Base-by-base conservation (phyloP, 30 jellyfish, hydroid and myxozoan genomes). In the Calvadosia cruxmelitensis region DNA sequence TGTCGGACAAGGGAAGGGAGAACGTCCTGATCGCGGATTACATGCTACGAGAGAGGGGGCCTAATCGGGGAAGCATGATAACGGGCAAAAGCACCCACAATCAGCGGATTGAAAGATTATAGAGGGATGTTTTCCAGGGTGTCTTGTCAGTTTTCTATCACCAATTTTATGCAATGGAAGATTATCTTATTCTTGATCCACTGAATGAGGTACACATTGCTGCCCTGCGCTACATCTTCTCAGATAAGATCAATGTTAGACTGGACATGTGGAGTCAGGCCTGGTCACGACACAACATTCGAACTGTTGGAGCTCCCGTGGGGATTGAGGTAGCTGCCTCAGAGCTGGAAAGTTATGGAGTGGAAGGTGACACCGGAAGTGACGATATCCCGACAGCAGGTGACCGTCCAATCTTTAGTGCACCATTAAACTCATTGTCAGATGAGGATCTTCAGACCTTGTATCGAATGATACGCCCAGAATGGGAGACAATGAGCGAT, bases 1-100 rank as follows among this genome's bases (percentile, higher is more conserved):
- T 86, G 13, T 72, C 92, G 24, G 93, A 74, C 66, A 57, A 63
- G 42, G 93, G 89, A 10, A 34, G 33, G 32, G 93, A 80, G 52
- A 80, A 80, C 30, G 81, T 80, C 33, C 61, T 50, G 27, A 82
- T 73, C 1, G 93, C 81, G 0, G 77, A 66, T 27, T 52, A 49
- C 66, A 73, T 80, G 93, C 62, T 72, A 12, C 3, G 24, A 26
- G 53, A 42, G 30, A 36, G 77, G 28, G 88, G 88, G 24, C 82
- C 0, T 31, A 33, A 48, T 27, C 65, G 86, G 33, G 82, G 88
- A 34, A 74, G 83, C 31, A 79, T 79, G 52, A 63, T 80, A 26
- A 79, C 78, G 2, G 93, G 93, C 1, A 64, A 64, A 34, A 80
- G 93, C 63, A 71, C 66, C 1, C 93, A 80, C 66, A 80, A 72